phyloP scores from a whole-genome alignment of 1,140 invertebrate species.

The Euwallacea fornicatus region DNA sequence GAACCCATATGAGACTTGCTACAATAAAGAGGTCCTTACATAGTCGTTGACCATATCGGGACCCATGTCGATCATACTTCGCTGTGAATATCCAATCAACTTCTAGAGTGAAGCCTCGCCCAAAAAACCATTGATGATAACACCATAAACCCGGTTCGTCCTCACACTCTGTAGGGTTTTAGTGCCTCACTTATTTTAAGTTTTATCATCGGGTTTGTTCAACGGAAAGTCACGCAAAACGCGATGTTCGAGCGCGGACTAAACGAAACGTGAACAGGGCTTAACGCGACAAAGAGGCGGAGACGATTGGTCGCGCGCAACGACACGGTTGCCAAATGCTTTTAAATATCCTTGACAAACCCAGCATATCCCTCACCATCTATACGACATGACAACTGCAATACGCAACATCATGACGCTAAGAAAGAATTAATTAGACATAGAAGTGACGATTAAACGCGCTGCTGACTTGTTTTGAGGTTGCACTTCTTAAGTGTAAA shows the following conservation, averaged over 20 bases:
- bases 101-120: neutral
- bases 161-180: too few relatives aligned
- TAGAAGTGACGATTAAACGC: neutral
- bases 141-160: too few relatives aligned
- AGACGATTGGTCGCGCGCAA: constrained; percentile 28
- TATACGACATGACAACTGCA: too few relatives aligned
- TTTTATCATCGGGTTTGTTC: too few relatives aligned
- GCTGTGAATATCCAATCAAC: constrained; percentile 10
- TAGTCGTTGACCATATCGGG: constrained; percentile 39
- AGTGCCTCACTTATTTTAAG: too few relatives aligned
- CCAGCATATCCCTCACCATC: too few relatives aligned
- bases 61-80: constrained; percentile 36
- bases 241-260: constrained; percentile 29
- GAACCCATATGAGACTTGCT: too few relatives aligned
- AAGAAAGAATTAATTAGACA: neutral
- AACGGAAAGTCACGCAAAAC: constrained; percentile 8
- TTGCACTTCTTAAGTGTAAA: neutral
- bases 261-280: constrained; percentile 1
- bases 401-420: too few relatives aligned
- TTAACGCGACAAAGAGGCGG: constrained; percentile 28
- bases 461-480: too few relatives aligned
- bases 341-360: too few relatives aligned
- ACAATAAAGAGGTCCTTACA: constrained; percentile 24
- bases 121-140: too few relatives aligned
- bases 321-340: constrained; percentile 17